Evolutionary conservation across 1,140 invertebrate species (phyloP).

Genomic region (Papilio glaucus): DNA sequence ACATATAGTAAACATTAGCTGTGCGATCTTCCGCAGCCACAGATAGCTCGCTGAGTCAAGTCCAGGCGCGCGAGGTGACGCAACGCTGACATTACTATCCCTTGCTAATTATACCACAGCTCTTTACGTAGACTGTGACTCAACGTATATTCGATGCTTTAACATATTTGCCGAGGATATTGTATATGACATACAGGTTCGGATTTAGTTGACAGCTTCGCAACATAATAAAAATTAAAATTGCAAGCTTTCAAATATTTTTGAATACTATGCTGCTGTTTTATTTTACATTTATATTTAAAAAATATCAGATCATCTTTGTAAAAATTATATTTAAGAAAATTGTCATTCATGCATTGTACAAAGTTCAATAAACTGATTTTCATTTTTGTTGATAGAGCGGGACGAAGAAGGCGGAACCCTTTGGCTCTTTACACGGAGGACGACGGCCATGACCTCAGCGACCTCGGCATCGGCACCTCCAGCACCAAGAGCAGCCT

Average conservation of each 20-base stretch:
- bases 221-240: no score
- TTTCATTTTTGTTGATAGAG: conserved; percentile 74
- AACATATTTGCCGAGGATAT: background rate
- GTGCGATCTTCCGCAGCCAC: background rate
- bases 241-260: no score
- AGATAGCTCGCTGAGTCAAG: conserved; percentile 22
- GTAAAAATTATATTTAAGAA: no score
- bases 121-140: conserved; percentile 33
- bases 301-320: no score
- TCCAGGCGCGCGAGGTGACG: conserved; percentile 25
- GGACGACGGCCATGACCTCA: conserved; percentile 92
- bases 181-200: no score
- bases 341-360: background rate
- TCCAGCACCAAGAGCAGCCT: conserved; percentile 90
- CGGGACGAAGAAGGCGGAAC: conserved; percentile 84
- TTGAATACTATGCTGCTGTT: no score
- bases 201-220: no score
- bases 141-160: background rate
- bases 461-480: conserved; percentile 91
- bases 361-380: no score
- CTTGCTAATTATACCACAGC: conserved; percentile 20
- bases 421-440: conserved; percentile 88
- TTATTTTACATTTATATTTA: no score
- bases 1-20: background rate
- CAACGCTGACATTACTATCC: conserved; percentile 25